Base-by-base conservation (phyloP, 2,113 vertebrate genomes). In the Cricetomys ansorgei region DNA sequence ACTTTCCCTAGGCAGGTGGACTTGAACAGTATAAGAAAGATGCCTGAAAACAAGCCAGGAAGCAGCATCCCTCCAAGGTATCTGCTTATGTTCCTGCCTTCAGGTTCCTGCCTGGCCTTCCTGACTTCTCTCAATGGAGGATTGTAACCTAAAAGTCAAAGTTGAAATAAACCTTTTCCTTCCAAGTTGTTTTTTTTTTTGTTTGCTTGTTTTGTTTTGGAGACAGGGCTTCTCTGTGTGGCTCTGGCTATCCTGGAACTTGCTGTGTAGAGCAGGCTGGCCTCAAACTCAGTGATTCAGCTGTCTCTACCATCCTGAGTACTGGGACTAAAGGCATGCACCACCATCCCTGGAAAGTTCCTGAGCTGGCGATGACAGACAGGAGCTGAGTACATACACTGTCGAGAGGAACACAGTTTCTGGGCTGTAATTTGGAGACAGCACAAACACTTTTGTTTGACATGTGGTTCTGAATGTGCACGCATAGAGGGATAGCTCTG, bases 351-450 rank as follows among this genome's bases (percentile, higher is more conserved):
- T 1, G 10, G 25, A 21, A 4, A 13, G 43, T 48, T 48, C 23
- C 43, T 29, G 73, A 45, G 12, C 5, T 48, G 43, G 7, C 4
- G 19, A 7, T 29, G 25, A 13, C 1, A 21, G 73, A 15, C 23
- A 0, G 0, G 73, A 7, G 43, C 45, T n/a, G 16, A 5, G 27
- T 8, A 3, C 73, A 48, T 3, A 45, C 12, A 16, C 43, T 15
- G 73, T 43, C 45, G 73, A n/a, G 2, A 15, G 43, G 45, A 1
- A 48, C 73, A 29, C 70, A 40, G n/a, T 75, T 12, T 45, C 25
- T 8, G 72, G 72, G 27, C n/a, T 45, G 11, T 40, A 40, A 27
- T 45, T 40, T 10, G n/a, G n/a, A 43, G 70, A 72, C 7, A 72
- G n/a, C n/a, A 72, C 19, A n/a, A 13, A 40, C n/a, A 7, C n/a